Evolutionary conservation across 1,140 invertebrate genomes (phyloP).

Genomic region (Heliconius hermathena): DNA sequence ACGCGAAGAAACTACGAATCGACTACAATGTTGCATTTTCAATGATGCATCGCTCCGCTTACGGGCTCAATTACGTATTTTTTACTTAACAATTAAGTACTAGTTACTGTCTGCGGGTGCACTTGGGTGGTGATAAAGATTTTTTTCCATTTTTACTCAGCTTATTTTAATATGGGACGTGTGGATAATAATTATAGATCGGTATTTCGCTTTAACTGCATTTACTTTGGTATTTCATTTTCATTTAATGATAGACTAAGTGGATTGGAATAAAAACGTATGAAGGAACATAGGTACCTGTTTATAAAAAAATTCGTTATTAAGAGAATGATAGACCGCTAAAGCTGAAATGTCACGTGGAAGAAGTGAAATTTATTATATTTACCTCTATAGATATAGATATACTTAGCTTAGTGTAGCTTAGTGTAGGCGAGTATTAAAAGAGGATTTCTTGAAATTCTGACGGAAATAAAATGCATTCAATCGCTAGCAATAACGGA

Average conservation of each 20-base stretch:
- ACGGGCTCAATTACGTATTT: conserved; percentile 25
- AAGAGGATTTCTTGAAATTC: no score
- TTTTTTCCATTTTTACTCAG: conserved; percentile 11
- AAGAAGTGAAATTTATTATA: no score
- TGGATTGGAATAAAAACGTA: neutral
- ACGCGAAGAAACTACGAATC: neutral
- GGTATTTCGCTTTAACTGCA: neutral
- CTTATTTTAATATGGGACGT: conserved; percentile 2
- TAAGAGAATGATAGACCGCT: no score
- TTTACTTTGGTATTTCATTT: conserved; percentile 8
- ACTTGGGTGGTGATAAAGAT: conserved; percentile 23
- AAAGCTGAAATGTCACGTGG: no score
- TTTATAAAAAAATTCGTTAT: no score
- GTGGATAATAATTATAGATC: conserved; percentile 14
- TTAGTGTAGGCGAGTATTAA: no score
- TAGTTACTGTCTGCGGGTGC: conserved; percentile 5
- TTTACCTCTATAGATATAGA: no score
- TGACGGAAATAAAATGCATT: no score
- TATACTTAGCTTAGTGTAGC: no score
- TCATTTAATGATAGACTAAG: conserved; percentile 4
- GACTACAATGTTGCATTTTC: conserved; percentile 4
- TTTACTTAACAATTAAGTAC: conserved; percentile 23
- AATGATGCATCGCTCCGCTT: conserved; percentile 22
- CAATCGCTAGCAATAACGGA: no score
- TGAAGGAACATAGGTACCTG: neutral